These are phyloP conservation scores for Urocitellus parryii DNA, from an alignment of 2,113 vertebrate species.

Conservation along the genomic window DNA sequence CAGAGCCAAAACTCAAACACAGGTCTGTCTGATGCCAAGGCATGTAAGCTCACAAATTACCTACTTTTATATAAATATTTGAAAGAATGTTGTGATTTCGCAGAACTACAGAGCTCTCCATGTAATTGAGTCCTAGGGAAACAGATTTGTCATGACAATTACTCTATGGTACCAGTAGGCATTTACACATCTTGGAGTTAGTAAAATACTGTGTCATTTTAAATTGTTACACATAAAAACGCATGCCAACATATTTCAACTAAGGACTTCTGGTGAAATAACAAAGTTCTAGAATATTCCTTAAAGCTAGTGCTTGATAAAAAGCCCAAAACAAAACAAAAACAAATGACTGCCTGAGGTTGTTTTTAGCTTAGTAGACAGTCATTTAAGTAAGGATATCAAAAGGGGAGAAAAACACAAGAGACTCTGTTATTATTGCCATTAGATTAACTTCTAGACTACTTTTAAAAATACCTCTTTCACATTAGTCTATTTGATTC, in stretches of 20 bases:
- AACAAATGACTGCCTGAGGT: not conserved
- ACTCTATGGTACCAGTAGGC: not conserved
- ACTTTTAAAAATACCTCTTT: not conserved
- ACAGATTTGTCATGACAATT: not conserved
- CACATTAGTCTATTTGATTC: conserved; percentile 3
- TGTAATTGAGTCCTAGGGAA: not conserved
- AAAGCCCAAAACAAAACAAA: not conserved
- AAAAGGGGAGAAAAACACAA: not conserved
- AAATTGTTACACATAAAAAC: not conserved
- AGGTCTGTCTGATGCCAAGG: not conserved
- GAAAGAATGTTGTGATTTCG: conserved; percentile 2
- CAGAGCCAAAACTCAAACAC: conserved; percentile 9
- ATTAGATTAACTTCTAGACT: not conserved
- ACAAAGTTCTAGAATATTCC: not conserved
- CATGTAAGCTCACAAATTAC: not conserved
- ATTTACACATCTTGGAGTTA: not conserved
- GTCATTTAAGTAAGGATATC: not conserved
- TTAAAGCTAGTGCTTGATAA: not conserved
- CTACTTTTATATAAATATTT: conserved; percentile 16
- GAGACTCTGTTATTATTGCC: not conserved
- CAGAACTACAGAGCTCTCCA: not conserved
- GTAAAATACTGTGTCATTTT: not conserved
- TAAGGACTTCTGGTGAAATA: not conserved
- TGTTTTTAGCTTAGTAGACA: not conserved
- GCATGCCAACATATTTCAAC: not conserved